phyloP scores from a whole-genome alignment of 2,113 vertebrate species.

The Bettongia penicillata region DNA sequence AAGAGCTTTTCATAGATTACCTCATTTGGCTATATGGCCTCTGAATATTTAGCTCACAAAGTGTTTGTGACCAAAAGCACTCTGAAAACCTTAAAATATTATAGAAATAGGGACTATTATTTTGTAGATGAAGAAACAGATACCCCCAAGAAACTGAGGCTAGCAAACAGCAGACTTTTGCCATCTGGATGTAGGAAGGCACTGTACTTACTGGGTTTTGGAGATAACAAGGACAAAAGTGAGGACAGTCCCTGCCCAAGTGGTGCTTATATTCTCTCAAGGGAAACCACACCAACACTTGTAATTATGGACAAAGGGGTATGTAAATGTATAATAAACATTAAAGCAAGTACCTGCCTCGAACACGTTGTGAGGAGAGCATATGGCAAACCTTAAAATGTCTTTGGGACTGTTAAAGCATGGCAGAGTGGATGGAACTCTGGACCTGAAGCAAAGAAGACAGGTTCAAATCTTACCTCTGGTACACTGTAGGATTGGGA shows the following conservation, averaged over 20 bases:
- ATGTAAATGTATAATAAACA: background rate
- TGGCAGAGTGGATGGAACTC: background rate
- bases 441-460: background rate
- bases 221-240: background rate
- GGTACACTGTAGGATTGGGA: background rate
- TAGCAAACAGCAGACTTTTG: background rate
- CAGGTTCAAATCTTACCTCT: background rate
- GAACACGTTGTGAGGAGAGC: background rate
- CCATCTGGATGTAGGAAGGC: background rate
- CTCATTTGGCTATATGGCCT: background rate
- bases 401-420: background rate
- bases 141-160: background rate
- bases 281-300: background rate
- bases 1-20: background rate
- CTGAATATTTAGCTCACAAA: background rate
- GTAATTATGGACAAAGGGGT: background rate
- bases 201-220: background rate
- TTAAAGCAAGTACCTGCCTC: background rate
- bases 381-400: background rate
- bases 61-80: background rate
- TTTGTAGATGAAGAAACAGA: background rate
- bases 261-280: background rate
- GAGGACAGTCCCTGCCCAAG: background rate
- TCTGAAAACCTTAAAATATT: background rate
- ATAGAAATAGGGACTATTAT: background rate